phyloP scores from a whole-genome alignment of 2,888 invertebrate species.

The Scaptomyza caliginosa region DNA sequence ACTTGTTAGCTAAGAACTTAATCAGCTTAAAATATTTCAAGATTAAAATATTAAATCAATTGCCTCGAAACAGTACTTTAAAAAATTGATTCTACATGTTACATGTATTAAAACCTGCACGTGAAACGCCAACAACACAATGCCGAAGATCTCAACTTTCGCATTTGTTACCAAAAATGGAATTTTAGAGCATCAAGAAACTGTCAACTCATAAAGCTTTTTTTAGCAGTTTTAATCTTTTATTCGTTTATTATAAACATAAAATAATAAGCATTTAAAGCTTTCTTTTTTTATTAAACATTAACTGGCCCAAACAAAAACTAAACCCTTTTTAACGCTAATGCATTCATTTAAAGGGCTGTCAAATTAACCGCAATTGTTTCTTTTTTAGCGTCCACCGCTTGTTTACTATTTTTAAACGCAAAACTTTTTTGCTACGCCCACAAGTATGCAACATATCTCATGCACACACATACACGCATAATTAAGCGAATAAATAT shows the following conservation, averaged over 20 bases:
- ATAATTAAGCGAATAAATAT: slow-evolving; percentile 65
- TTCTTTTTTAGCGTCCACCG: not conserved
- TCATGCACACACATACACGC: slow-evolving; percentile 21
- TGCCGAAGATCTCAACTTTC: not conserved
- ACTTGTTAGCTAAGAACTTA: not conserved
- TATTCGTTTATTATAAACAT: too few relatives aligned
- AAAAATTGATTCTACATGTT: too few relatives aligned
- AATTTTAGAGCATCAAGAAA: not conserved
- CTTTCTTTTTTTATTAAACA: too few relatives aligned
- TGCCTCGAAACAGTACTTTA: too few relatives aligned
- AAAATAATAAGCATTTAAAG: too few relatives aligned
- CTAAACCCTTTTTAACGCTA: not conserved
- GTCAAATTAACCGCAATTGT: slow-evolving; percentile 1
- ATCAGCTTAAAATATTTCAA: not conserved
- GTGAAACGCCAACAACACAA: not conserved
- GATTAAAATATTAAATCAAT: too few relatives aligned
- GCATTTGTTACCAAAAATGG: not conserved
- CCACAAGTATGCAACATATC: slow-evolving; percentile 42
- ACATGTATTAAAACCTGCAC: not conserved
- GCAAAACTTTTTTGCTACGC: slow-evolving; percentile 3
- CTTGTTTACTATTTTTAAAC: slow-evolving; percentile 12
- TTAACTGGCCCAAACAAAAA: too few relatives aligned
- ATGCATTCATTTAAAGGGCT: not conserved
- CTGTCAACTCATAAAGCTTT: too few relatives aligned
- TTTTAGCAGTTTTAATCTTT: too few relatives aligned